Percentiles rank a stretch among this genome's conserved stretches.
Evolutionary conservation across 1,140 invertebrate species (phyloP).

Genomic region (Drosophila pachea): DNA sequence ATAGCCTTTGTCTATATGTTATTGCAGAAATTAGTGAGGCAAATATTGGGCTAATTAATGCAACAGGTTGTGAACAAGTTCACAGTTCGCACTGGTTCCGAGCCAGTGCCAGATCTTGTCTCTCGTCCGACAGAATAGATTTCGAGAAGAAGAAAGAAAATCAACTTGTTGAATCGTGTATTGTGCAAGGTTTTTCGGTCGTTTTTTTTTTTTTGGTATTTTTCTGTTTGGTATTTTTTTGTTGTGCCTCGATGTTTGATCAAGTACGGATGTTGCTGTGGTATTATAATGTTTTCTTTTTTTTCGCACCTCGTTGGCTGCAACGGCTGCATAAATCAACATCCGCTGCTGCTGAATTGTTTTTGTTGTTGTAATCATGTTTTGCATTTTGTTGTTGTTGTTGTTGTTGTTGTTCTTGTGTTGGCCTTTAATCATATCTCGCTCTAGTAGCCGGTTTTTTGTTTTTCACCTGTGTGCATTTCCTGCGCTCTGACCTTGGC

Average conservation of each 20-base stretch:
- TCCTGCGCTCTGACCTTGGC: constrained; percentile 59
- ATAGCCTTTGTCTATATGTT: not conserved
- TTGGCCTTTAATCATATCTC: constrained; percentile 37
- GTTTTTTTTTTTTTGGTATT: constrained; percentile 4
- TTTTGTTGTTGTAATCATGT: constrained; percentile 38
- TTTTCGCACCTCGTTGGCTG: constrained; percentile 48
- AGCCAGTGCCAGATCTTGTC: not conserved
- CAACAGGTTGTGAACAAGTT: not conserved
- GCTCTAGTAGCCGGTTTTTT: constrained; percentile 60
- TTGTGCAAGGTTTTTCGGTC: constrained; percentile 23
- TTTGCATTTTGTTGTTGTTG: constrained; percentile 5
- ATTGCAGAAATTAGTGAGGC: constrained; percentile 1
- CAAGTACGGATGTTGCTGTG: constrained; percentile 43
- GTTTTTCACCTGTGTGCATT: constrained; percentile 61
- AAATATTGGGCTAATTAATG: constrained; percentile 10
- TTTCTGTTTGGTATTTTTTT: constrained; percentile 31
- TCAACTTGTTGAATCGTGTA: not conserved
- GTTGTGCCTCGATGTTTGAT: constrained; percentile 31
- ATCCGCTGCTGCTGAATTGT: constrained; percentile 44
- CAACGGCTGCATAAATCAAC: constrained; percentile 64
- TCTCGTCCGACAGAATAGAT: too few relatives aligned
- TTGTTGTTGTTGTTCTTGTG: constrained; percentile 9
- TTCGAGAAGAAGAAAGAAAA: too few relatives aligned
- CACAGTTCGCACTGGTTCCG: not conserved
- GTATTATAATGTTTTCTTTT: constrained; percentile 16